Percentiles rank a stretch among this genome's conserved stretches.
Evolutionary conservation across 2,113 vertebrate genomes (phyloP).

Genomic region (Sturnira hondurensis): DNA sequence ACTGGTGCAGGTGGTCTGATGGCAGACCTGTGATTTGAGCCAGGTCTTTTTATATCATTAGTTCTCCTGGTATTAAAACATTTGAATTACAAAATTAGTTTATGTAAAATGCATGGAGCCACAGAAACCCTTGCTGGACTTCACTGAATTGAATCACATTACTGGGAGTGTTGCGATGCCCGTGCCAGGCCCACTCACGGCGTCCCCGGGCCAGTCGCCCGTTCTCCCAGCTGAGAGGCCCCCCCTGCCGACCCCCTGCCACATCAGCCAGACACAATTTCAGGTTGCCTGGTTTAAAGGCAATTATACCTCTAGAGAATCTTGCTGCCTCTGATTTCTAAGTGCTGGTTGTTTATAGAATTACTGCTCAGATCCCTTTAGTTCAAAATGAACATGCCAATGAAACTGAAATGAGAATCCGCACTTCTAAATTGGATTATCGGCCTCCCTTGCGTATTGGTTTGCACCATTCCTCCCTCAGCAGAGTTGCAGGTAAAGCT

Average conservation of each 20-base stretch:
- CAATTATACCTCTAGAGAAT: constrained; percentile 65
- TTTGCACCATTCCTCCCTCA: constrained; percentile 10
- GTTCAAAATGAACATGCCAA: constrained; percentile 62
- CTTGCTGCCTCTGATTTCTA: constrained; percentile 62
- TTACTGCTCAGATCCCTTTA: constrained; percentile 67
- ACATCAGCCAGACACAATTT: constrained; percentile 50
- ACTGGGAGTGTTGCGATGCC: neutral
- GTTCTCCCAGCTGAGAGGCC: neutral
- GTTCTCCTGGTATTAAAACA: neutral
- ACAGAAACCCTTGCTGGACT: neutral
- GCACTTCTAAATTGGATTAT: constrained; percentile 71
- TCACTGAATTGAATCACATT: neutral
- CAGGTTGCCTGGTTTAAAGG: constrained; percentile 70
- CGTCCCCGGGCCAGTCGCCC: neutral
- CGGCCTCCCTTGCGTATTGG: constrained; percentile 44
- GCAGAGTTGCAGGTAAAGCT: constrained; percentile 22
- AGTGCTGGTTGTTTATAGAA: constrained; percentile 68
- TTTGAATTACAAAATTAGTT: constrained; percentile 27
- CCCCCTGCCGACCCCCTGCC: neutral
- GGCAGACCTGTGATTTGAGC: neutral
- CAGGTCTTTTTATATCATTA: neutral
- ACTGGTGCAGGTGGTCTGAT: neutral
- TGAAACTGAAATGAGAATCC: constrained; percentile 62
- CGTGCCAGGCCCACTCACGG: neutral
- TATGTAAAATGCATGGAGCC: neutral